A percentile compares a stretch with the other conserved stretches of the same genome.
These are phyloP conservation scores for Dendroctonus valens DNA, from an alignment of 1,140 invertebrate genomes.

Conservation along the genomic window DNA sequence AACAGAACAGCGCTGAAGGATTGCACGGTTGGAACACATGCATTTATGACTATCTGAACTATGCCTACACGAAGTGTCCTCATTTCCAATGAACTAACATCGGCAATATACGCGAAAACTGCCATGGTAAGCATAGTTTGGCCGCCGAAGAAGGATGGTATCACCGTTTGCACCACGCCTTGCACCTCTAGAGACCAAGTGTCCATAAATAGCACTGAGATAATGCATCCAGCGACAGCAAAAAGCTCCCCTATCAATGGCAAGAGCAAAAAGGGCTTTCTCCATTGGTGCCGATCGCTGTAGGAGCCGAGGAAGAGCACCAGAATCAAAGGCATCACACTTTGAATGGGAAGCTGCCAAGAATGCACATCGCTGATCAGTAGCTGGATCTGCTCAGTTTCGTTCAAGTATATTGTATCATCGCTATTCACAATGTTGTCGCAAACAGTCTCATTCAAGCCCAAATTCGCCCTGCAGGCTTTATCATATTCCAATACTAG, in stretches of 20 bases:
- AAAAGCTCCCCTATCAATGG: slow-evolving; percentile 61
- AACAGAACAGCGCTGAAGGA: slow-evolving; percentile 46
- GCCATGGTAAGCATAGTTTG: slow-evolving; percentile 57
- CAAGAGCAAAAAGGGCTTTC: slow-evolving; percentile 64
- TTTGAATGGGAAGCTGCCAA: slow-evolving; percentile 48
- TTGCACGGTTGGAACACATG: slow-evolving; percentile 37
- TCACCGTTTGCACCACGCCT: slow-evolving; percentile 56
- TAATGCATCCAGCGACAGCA: slow-evolving; percentile 52
- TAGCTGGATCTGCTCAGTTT: slow-evolving; percentile 43
- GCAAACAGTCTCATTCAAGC: slow-evolving; percentile 44
- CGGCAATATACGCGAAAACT: slow-evolving; percentile 60
- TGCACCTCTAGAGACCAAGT: slow-evolving; percentile 55
- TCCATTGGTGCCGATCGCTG: slow-evolving; percentile 61
- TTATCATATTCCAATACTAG: slow-evolving; percentile 45
- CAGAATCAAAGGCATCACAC: slow-evolving; percentile 56
- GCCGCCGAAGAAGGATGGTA: slow-evolving; percentile 57
- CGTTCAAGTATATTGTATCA: slow-evolving; percentile 37
- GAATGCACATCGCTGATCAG: slow-evolving; percentile 47
- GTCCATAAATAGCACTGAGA: slow-evolving; percentile 56
- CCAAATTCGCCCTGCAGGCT: slow-evolving; percentile 41
- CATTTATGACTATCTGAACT: slow-evolving; percentile 55
- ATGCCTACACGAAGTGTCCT: slow-evolving; percentile 58
- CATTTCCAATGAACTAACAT: slow-evolving; percentile 55
- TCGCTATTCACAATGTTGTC: slow-evolving; percentile 53
- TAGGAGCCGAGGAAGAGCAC: slow-evolving; percentile 64